Base-by-base conservation (phyloP, 1,140 invertebrate genomes). In the Drosophila serrata region DNA sequence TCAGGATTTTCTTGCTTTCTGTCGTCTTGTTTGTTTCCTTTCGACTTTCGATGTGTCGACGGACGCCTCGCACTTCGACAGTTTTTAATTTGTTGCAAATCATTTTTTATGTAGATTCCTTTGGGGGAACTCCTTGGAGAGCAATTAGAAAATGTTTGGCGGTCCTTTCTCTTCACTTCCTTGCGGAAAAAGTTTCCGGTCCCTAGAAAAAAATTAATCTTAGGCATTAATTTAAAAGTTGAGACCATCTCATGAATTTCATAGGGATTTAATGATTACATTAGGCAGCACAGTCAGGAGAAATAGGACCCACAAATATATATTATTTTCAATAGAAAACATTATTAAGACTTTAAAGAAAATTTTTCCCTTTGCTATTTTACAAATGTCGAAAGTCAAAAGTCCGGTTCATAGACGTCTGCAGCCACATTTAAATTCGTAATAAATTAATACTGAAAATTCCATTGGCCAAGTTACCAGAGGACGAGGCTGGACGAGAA, bases 131-230 rank as follows among this genome's bases (percentile, higher is more conserved):
- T 87, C 79, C 75, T 80, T 69, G 48, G 67, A 46, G 84, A 27
- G 63, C 84, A 87, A 87, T 82, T 82, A 87, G 72, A 74, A 73
- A 82, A 72, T 87, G 73, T 70, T 79, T 75, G 59, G 31, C 19
- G 53, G 51, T 58, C 68, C 22, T 58, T 33, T 31, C 51, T 22
- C 31, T 27, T 45, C 19, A 17, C 58, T 17, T 11, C 13, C 51
- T 29, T 61, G 24, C 9, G 1, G 37, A 1, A 70, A 67, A 73
- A 73, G 35, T 76, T 74, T 74, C 13, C 4, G 22, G 22, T 48
- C 35, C 53, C 53, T 24, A 40, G 39, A 58, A 77, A 68, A 67
- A 63, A 82, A 79, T 87, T 82, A 79, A 87, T 86, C 64, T 75
- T 45, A 37, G 45, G 35, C 69, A 87, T 82, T 82, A 87, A 87